A percentile compares a stretch with the other conserved stretches of the same genome.
Evolutionary conservation across 2,888 invertebrate genomes (phyloP).

Genomic region (Myopa tessellatipennis): DNA sequence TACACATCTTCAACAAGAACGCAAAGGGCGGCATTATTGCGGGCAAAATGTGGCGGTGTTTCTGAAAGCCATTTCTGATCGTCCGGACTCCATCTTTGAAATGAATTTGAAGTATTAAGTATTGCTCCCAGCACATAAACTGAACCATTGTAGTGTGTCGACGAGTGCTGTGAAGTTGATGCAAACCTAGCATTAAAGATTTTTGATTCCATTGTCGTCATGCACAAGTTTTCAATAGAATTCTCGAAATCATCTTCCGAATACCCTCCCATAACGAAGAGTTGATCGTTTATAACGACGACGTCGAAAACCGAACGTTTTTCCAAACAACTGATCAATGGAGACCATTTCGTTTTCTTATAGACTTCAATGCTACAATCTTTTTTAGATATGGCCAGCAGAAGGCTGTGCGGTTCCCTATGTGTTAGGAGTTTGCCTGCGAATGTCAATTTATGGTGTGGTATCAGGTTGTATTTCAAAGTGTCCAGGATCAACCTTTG

Average conservation of each 20-base stretch:
- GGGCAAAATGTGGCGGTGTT: neutral
- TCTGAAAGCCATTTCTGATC: neutral
- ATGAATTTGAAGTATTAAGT: neutral
- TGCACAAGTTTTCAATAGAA: neutral
- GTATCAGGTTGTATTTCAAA: no score
- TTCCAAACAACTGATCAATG: neutral
- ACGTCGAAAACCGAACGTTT: neutral
- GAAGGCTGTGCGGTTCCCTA: no score
- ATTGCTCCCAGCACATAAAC: neutral
- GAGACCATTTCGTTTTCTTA: neutral
- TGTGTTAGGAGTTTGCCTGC: no score
- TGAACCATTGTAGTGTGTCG: neutral
- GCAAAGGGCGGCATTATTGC: neutral
- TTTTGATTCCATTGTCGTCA: no score
- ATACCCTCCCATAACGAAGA: neutral
- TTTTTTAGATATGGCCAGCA: neutral
- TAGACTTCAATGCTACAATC: neutral
- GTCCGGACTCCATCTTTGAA: neutral
- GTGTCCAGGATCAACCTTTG: no score
- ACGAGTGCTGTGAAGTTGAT: neutral
- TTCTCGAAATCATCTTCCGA: no score
- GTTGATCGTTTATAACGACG: neutral
- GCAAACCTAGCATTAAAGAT: neutral
- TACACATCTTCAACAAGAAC: neutral
- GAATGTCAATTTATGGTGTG: no score